These are phyloP conservation scores for Sardinella longiceps DNA, from an alignment of 2,797 vertebrate species.

Conservation along the genomic window DNA sequence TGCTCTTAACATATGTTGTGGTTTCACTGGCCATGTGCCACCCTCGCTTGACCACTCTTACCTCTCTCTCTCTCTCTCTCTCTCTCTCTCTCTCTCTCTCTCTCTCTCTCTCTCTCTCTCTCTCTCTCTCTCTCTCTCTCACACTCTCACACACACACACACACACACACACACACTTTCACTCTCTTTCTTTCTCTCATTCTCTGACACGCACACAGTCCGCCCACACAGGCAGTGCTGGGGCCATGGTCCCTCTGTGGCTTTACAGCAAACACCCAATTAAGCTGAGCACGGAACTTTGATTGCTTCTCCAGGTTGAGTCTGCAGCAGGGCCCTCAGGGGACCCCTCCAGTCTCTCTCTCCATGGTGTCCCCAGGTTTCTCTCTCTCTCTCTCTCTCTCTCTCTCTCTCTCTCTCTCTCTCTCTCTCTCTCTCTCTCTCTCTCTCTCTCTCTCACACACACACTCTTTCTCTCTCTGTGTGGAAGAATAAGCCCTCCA, in stretches of 20 bases:
- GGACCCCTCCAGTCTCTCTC: neutral
- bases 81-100: neutral
- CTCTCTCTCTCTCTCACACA: no score
- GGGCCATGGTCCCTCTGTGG: conserved; percentile 16
- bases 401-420: no score
- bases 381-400: neutral
- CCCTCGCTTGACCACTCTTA: neutral
- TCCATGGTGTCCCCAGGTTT: neutral
- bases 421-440: no score
- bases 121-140: neutral
- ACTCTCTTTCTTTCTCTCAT: neutral
- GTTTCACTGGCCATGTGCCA: neutral
- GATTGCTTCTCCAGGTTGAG: neutral
- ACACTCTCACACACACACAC: neutral
- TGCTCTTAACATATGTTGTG: neutral
- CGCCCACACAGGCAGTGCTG: conserved; percentile 20
- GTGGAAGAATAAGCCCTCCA: conserved; percentile 20
- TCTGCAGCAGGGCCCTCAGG: conserved; percentile 24
- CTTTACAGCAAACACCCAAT: conserved; percentile 47
- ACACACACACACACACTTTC: neutral
- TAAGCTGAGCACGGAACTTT: conserved; percentile 27
- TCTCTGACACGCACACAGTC: neutral
- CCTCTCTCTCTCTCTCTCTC: neutral
- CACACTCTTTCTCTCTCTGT: no score
- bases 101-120: neutral